A percentile compares a stretch with the other conserved stretches of the same genome.
Evolutionary conservation across 1,140 invertebrate genomes (phyloP).

Genomic region (Lamellibrachia luymesi): DNA sequence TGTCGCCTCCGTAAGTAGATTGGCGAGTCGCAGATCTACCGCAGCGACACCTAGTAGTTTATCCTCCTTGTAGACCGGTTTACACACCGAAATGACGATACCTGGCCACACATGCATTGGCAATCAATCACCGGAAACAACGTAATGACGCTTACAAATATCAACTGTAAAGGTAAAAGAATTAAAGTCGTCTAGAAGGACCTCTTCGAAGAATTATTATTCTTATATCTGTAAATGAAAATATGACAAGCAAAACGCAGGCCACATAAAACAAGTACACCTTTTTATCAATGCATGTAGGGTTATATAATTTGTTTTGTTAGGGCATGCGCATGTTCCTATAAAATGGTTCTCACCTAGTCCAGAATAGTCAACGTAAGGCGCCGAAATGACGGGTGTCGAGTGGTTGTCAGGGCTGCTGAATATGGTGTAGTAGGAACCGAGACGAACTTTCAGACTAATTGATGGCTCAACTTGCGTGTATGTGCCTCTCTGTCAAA

Average conservation of each 20-base stretch:
- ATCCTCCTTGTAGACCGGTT: neutral
- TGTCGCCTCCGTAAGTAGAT: constrained; percentile 8
- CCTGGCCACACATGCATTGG: too few species aligned
- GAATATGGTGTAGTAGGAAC: neutral
- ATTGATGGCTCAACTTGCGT: neutral
- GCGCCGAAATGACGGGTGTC: neutral
- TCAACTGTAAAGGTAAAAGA: too few species aligned
- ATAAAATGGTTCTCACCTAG: neutral
- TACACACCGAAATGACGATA: constrained; percentile 7
- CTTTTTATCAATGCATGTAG: too few species aligned
- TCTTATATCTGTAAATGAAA: too few species aligned
- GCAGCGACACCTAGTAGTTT: neutral
- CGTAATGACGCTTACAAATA: too few species aligned
- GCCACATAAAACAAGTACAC: too few species aligned
- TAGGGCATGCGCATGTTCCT: too few species aligned
- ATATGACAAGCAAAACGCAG: too few species aligned
- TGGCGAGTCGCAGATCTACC: neutral
- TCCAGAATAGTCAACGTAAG: constrained; percentile 7
- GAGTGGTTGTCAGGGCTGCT: neutral
- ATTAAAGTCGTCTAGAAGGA: too few species aligned
- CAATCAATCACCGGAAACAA: neutral
- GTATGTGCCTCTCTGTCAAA: neutral
- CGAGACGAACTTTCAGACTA: neutral
- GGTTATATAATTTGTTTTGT: too few species aligned
- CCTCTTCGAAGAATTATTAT: too few species aligned